Percentiles rank a stretch among this genome's conserved stretches.
phyloP scores from a whole-genome alignment of 1,140 invertebrate species.

The Solen grandis region DNA sequence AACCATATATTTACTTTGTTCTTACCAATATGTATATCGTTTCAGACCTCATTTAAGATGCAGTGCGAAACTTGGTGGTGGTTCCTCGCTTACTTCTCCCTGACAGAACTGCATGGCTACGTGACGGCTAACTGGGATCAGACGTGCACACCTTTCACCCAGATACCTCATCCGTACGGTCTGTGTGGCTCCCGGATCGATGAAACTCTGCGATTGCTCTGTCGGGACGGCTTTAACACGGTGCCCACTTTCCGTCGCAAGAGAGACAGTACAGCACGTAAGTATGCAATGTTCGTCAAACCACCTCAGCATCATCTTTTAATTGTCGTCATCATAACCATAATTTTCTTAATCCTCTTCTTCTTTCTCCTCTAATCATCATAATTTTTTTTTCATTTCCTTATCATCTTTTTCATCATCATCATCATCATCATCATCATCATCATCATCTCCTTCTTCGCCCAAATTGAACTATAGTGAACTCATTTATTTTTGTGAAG shows the following conservation, averaged over 20 bases:
- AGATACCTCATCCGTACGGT: constrained; percentile 18
- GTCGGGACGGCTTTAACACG: constrained; percentile 28
- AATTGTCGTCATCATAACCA: too few relatives aligned
- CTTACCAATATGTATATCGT: not conserved
- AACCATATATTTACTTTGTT: too few relatives aligned
- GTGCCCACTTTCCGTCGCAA: constrained; percentile 4
- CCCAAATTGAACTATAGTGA: too few relatives aligned
- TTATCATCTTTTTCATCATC: too few relatives aligned
- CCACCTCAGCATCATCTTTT: too few relatives aligned
- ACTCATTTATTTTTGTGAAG: too few relatives aligned
- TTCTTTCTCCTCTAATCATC: too few relatives aligned
- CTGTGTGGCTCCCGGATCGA: constrained; percentile 33
- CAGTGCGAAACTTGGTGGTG: not conserved
- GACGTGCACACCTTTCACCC: constrained; percentile 33
- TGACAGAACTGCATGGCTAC: not conserved
- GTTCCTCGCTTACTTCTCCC: not conserved
- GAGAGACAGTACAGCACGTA: constrained; percentile 1
- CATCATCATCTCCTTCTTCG: too few relatives aligned
- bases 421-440: too few relatives aligned
- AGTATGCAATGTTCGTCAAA: too few relatives aligned
- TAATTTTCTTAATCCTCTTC: too few relatives aligned
- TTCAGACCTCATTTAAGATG: not conserved
- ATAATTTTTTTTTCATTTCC: too few relatives aligned
- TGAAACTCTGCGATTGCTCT: constrained; percentile 17
- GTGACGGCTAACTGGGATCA: constrained; percentile 36